A percentile compares a stretch with the other conserved stretches of the same genome.
Evolutionary conservation across 2,888 invertebrate genomes (phyloP).

Genomic region (Microchrysa polita): DNA sequence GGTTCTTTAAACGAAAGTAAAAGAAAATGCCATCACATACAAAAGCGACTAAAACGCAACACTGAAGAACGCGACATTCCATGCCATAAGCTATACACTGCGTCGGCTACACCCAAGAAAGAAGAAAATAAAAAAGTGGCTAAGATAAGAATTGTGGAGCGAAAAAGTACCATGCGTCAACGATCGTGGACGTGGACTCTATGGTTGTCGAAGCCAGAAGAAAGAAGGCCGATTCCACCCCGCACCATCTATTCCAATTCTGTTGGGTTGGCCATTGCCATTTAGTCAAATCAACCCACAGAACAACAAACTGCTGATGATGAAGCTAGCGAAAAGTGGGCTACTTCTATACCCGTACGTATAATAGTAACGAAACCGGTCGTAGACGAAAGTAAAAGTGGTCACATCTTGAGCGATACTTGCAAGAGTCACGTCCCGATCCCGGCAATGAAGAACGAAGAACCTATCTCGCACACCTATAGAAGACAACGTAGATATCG

Average conservation of each 20-base stretch:
- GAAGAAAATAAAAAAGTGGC: background rate
- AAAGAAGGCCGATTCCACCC: slow-evolving; percentile 20
- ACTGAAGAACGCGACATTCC: background rate
- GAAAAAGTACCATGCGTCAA: slow-evolving; percentile 20
- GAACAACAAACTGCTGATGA: background rate
- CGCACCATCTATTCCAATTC: background rate
- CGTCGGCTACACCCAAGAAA: background rate
- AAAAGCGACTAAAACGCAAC: slow-evolving; percentile 1
- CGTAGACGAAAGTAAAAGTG: slow-evolving; percentile 41
- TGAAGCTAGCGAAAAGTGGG: slow-evolving; percentile 28
- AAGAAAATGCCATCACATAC: slow-evolving; percentile 28
- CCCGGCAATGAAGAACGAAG: background rate
- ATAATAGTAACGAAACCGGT: slow-evolving; percentile 42
- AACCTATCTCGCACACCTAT: background rate
- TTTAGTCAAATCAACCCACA: too few relatives aligned
- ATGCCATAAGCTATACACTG: background rate
- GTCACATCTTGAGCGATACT: background rate
- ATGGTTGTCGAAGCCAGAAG: slow-evolving; percentile 7
- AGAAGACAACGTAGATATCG: too few relatives aligned
- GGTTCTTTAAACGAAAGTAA: slow-evolving; percentile 37
- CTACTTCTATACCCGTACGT: too few relatives aligned
- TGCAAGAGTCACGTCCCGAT: slow-evolving; percentile 15
- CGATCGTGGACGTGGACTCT: slow-evolving; percentile 6
- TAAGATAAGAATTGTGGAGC: slow-evolving; percentile 23
- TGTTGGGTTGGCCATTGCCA: too few relatives aligned